A percentile compares a stretch with the other conserved stretches of the same genome.
These are phyloP conservation scores for Xylota sylvarum DNA, from an alignment of 2,888 invertebrate species.

Conservation along the genomic window DNA sequence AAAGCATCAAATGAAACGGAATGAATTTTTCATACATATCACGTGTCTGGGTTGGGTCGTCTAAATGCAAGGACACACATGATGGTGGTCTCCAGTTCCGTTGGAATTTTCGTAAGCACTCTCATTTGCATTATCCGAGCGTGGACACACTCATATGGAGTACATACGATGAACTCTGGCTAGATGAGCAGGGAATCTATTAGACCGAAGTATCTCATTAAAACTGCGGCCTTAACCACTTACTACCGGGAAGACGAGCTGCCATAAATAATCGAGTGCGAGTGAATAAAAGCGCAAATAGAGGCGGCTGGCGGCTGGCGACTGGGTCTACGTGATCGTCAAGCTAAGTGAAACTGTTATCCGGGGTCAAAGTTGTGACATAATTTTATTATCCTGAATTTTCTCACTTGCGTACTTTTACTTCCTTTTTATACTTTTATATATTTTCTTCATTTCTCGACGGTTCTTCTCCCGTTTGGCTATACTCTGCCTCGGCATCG, in stretches of 20 bases:
- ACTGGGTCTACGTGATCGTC: constrained; percentile 53
- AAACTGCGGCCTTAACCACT: constrained; percentile 46
- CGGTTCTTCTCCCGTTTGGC: not conserved
- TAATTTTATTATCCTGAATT: constrained; percentile 73
- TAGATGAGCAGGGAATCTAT: too few relatives aligned
- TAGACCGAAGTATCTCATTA: constrained; percentile 48
- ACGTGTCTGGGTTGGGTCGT: constrained; percentile 46
- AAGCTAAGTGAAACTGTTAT: constrained; percentile 57
- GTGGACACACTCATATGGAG: not conserved
- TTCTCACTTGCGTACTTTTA: constrained; percentile 44
- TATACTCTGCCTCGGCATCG: not conserved
- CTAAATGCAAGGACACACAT: constrained; percentile 29
- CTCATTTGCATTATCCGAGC: not conserved
- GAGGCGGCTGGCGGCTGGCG: not conserved
- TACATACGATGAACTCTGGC: not conserved
- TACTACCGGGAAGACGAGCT: constrained; percentile 4
- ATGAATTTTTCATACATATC: constrained; percentile 72
- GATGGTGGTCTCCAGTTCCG: not conserved
- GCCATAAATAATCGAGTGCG: constrained; percentile 44
- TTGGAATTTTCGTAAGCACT: constrained; percentile 40
- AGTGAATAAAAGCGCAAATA: constrained; percentile 33
- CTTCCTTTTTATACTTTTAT: constrained; percentile 25
- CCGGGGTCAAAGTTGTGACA: constrained; percentile 66
- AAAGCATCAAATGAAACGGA: constrained; percentile 52
- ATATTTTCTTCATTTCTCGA: constrained; percentile 2